These are phyloP conservation scores for Alfaro cultratus DNA, from an alignment of 2,797 vertebrate genomes.

Conservation along the genomic window DNA sequence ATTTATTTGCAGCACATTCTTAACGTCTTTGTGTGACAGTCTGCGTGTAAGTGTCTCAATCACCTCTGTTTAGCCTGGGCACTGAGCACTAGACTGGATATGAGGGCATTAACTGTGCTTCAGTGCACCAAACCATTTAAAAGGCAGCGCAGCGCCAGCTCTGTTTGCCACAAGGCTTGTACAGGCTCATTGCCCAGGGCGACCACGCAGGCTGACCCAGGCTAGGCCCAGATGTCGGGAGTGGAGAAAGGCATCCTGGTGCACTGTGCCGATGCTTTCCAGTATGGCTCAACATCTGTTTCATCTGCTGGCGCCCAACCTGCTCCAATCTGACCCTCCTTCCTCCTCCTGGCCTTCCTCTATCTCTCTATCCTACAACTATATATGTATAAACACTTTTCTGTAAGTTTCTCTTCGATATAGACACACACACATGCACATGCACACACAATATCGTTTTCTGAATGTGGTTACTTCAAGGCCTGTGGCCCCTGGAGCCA, in stretches of 20 bases:
- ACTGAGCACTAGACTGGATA: conserved; percentile 88
- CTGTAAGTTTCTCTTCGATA: conserved; percentile 42
- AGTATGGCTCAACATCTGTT: conserved; percentile 97
- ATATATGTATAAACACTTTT: conserved; percentile 50
- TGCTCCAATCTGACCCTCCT: conserved; percentile 68
- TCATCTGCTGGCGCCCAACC: conserved; percentile 92
- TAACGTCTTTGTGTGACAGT: conserved; percentile 49
- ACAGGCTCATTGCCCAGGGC: conserved; percentile 91
- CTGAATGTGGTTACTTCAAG: conserved; percentile 56
- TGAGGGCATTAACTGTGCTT: conserved; percentile 91
- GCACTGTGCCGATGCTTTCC: conserved; percentile 90
- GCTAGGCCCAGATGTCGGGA: conserved; percentile 96
- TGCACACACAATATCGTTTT: conserved; percentile 44
- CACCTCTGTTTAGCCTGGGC: conserved; percentile 88
- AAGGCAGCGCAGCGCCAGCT: conserved; percentile 88
- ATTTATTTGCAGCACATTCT: conserved; percentile 19
- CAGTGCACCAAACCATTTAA: conserved; percentile 89
- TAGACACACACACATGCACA: conserved; percentile 42
- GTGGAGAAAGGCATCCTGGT: conserved; percentile 87
- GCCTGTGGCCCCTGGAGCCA: conserved; percentile 69
- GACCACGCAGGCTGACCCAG: conserved; percentile 86
- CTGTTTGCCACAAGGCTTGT: conserved; percentile 90
- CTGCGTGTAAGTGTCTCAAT: conserved; percentile 82
- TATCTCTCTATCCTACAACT: conserved; percentile 42
- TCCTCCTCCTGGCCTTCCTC: conserved; percentile 44